Conservation (phyloP, 2,888 invertebrate genomes). For the Cabera pusaria region DNA sequence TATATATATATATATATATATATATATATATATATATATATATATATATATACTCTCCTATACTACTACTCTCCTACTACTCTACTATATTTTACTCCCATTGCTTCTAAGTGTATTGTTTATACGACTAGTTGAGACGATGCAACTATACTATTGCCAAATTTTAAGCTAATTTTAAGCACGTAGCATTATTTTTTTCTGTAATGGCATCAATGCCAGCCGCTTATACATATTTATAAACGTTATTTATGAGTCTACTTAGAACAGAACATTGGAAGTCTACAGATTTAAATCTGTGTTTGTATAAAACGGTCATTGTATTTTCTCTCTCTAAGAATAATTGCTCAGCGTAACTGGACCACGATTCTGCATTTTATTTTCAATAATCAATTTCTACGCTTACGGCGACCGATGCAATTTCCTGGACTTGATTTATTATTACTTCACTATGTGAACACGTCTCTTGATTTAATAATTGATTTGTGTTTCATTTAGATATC, state of each 20-base stretch:
- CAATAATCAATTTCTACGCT: constrained; percentile 56
- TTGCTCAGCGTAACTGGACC: constrained; percentile 52
- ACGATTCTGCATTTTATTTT: constrained; percentile 57
- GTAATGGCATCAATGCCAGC: constrained; percentile 59
- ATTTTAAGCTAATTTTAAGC: constrained; percentile 47
- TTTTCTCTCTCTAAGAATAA: constrained; percentile 62
- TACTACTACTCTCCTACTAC: too few relatives aligned
- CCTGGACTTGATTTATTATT: constrained; percentile 49
- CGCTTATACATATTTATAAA: constrained; percentile 71
- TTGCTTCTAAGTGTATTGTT: too few relatives aligned
- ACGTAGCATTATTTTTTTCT: constrained; percentile 58
- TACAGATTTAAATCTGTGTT: constrained; percentile 62
- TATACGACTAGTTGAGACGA: too few relatives aligned
- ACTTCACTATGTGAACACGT: constrained; percentile 34
- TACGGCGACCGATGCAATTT: constrained; percentile 48
- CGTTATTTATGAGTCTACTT: constrained; percentile 68
- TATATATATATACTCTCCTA: too few relatives aligned
- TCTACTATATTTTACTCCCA: too few relatives aligned
- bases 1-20: too few relatives aligned
- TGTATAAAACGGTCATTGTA: constrained; percentile 62
- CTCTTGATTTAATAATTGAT: constrained; percentile 28
- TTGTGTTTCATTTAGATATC: too few relatives aligned
- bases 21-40: too few relatives aligned
- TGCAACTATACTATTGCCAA: constrained; percentile 6
- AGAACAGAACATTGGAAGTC: constrained; percentile 62